Base-by-base conservation (phyloP, 2,113 vertebrate species). In the Pseudorhombus dupliciocellatus region DNA sequence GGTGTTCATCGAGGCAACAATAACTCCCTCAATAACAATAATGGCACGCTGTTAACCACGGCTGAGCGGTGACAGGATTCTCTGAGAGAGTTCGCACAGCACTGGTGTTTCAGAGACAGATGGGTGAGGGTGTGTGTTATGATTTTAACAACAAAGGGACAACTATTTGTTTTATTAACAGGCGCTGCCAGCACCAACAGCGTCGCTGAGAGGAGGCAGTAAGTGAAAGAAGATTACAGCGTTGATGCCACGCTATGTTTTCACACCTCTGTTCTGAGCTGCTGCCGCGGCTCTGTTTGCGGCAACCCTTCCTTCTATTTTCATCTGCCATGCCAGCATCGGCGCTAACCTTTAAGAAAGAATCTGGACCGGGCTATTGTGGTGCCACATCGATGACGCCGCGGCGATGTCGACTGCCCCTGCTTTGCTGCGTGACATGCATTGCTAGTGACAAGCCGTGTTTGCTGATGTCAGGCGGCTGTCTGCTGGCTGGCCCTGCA, bases 401-500 rank as follows among this genome's bases (percentile, higher is more conserved):
- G 57, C 44, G 18, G 83, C 77, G 53, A 34, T 24, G 70, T 48
- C 75, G 58, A 71, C 79, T 79, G 81, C 80, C 84, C 70, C 84
- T 37, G 75, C 57, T 7, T 44, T 22, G 52, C 75, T 8, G 52
- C 18, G 34, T 88, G 91, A 92, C 80, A 75, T 52, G 72, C 77
- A 91, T 86, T 61, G 76, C 75, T 81, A 84, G 70, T 87, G 91
- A 91, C 91, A 90, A 75, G 89, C 82, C 53, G 65, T 83, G 87
- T 88, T 72, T 61, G 79, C 87, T 77, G 86, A 91, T 90, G 90
- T 87, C 84, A 88, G 80, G 73, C 62, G 73, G 48, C 68, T 79
- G 75, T 87, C 83, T 79, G 73, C 66, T 73, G 80, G 77, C 80
- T 24, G 66, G 72, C 85, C 85, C 85, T 21, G 82, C 76, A 82